Percentiles rank a stretch among this genome's conserved stretches.
phyloP scores from a whole-genome alignment of 2,888 invertebrate genomes.

The Argyresthia goedartella region DNA sequence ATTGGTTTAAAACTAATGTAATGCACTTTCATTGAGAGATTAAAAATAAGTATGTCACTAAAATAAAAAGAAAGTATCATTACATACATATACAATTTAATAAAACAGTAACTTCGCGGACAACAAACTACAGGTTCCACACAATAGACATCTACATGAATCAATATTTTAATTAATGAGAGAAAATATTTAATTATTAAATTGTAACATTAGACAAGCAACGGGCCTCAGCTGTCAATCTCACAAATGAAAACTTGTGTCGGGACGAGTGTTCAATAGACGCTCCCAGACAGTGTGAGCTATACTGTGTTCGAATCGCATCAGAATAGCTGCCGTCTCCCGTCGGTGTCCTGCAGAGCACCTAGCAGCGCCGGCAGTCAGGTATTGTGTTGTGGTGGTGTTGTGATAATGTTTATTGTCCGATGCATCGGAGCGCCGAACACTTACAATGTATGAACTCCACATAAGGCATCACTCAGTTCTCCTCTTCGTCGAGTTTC shows the following conservation, averaged over 20 bases:
- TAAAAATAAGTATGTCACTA: constrained; percentile 65
- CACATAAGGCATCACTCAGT: constrained; percentile 67
- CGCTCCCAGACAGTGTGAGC: too few species aligned
- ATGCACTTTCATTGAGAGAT: constrained; percentile 55
- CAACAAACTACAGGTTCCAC: constrained; percentile 65
- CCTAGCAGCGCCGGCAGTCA: too few species aligned
- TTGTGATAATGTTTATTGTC: constrained; percentile 55
- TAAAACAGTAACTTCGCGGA: constrained; percentile 63
- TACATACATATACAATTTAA: constrained; percentile 69
- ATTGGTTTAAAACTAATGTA: constrained; percentile 38
- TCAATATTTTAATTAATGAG: constrained; percentile 19
- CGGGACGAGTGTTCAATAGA: constrained; percentile 16
- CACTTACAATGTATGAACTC: constrained; percentile 66
- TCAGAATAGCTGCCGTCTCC: too few species aligned
- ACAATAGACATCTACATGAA: constrained; percentile 48
- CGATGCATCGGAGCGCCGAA: constrained; percentile 65
- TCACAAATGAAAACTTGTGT: constrained; percentile 54
- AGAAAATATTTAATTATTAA: constrained; percentile 26
- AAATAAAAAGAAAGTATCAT: constrained; percentile 58
- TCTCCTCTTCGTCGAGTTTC: constrained; percentile 70
- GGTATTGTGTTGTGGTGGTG: constrained; percentile 19
- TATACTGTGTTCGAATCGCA: too few species aligned
- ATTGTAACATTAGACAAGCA: constrained; percentile 14
- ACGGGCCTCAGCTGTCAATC: constrained; percentile 19
- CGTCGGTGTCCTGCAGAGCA: too few species aligned